These are phyloP conservation scores for Okamejei kenojei DNA, from an alignment of 2,797 vertebrate genomes.

Conservation along the genomic window DNA sequence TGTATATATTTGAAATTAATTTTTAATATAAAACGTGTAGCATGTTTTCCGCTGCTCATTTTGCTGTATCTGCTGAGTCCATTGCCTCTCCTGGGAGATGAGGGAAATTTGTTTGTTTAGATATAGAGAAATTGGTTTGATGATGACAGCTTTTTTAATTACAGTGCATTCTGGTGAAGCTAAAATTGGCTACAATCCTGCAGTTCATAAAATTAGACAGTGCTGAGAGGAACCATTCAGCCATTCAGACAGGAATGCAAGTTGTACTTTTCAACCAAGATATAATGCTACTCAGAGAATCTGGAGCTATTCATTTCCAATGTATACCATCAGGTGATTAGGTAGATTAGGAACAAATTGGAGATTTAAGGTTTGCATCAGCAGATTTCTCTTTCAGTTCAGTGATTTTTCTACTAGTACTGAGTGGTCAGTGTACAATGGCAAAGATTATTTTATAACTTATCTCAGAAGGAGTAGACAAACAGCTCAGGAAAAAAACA, in stretches of 20 bases:
- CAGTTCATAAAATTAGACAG: background rate
- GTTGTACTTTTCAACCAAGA: background rate
- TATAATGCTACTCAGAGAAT: background rate
- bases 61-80: background rate
- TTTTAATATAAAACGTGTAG: background rate
- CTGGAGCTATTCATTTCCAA: background rate
- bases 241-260: background rate
- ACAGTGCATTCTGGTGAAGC: background rate
- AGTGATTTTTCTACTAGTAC: background rate
- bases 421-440: background rate
- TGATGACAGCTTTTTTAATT: background rate
- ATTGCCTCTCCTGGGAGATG: background rate
- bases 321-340: background rate
- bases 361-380: background rate
- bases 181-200: background rate
- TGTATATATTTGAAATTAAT: background rate
- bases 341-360: background rate
- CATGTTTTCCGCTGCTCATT: background rate
- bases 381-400: background rate
- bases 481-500: too few relatives aligned
- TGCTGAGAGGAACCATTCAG: background rate
- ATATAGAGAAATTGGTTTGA: background rate
- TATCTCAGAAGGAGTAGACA: too few relatives aligned
- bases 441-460: too few relatives aligned
- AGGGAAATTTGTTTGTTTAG: background rate